Evolutionary conservation across 2,888 invertebrate species (phyloP).

Genomic region (Amiota mariae): DNA sequence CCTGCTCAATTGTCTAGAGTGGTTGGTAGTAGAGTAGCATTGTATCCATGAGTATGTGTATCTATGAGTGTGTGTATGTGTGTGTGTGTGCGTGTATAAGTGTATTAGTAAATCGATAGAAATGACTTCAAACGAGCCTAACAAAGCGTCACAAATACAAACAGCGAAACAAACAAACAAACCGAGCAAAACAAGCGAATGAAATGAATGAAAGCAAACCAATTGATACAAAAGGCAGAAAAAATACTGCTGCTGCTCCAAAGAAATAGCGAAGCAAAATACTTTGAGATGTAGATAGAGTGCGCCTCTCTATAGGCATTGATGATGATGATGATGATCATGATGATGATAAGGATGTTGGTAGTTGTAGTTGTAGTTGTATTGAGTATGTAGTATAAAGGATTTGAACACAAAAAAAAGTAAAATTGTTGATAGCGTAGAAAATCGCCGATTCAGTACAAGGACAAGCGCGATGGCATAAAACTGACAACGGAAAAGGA

Average conservation of each 20-base stretch:
- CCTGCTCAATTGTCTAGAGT: constrained; percentile 56
- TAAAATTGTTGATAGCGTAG: constrained; percentile 9
- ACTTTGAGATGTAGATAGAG: too few species aligned
- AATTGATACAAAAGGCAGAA: neutral
- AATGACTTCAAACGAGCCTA: constrained; percentile 36
- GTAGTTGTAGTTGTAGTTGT: too few species aligned
- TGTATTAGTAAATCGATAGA: constrained; percentile 1
- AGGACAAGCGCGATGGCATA: constrained; percentile 50
- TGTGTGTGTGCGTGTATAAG: neutral
- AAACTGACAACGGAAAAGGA: constrained; percentile 20
- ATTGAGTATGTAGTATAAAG: too few species aligned
- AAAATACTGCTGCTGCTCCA: neutral
- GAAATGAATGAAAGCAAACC: constrained; percentile 59
- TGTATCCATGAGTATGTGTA: neutral
- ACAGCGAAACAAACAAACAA: constrained; percentile 38
- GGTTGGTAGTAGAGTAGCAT: constrained; percentile 33
- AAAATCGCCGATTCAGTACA: constrained; percentile 63
- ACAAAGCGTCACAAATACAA: constrained; percentile 35
- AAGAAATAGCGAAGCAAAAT: too few species aligned
- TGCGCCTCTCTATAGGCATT: too few species aligned
- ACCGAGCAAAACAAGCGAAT: constrained; percentile 49
- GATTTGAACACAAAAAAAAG: neutral
- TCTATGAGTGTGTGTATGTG: neutral
- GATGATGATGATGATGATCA: too few species aligned
- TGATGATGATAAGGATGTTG: too few species aligned